These are phyloP conservation scores for Argyrosomus regius DNA, from an alignment of 2,797 vertebrate genomes.

Conservation along the genomic window DNA sequence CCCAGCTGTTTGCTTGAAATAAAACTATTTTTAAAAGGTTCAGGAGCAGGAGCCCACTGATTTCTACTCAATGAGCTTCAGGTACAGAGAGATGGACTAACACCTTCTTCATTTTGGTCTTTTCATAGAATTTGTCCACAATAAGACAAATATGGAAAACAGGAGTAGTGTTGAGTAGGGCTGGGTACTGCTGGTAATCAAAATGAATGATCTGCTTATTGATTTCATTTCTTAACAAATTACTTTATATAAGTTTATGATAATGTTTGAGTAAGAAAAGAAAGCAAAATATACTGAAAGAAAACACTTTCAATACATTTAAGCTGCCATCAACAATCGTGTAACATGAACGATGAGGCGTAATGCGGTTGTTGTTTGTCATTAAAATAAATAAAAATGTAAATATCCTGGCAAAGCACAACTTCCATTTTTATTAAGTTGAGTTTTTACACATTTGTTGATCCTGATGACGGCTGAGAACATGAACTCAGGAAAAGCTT, in stretches of 20 bases:
- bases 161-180: background rate
- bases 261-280: background rate
- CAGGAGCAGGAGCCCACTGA: background rate
- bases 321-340: background rate
- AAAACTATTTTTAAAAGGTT: background rate
- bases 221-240: background rate
- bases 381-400: background rate
- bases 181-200: background rate
- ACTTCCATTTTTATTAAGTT: background rate
- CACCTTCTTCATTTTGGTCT: background rate
- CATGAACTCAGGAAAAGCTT: background rate
- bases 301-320: slow-evolving; percentile 8
- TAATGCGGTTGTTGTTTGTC: background rate
- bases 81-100: background rate
- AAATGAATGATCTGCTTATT: background rate
- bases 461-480: background rate
- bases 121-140: background rate
- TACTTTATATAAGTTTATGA: background rate
- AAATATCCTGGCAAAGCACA: background rate
- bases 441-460: too few species aligned
- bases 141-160: background rate
- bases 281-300: background rate
- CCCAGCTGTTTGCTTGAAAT: too few species aligned
- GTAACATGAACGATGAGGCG: background rate
- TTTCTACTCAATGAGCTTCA: background rate